These are phyloP conservation scores for Erannis defoliaria DNA, from an alignment of 2,888 invertebrate species.

Conservation along the genomic window DNA sequence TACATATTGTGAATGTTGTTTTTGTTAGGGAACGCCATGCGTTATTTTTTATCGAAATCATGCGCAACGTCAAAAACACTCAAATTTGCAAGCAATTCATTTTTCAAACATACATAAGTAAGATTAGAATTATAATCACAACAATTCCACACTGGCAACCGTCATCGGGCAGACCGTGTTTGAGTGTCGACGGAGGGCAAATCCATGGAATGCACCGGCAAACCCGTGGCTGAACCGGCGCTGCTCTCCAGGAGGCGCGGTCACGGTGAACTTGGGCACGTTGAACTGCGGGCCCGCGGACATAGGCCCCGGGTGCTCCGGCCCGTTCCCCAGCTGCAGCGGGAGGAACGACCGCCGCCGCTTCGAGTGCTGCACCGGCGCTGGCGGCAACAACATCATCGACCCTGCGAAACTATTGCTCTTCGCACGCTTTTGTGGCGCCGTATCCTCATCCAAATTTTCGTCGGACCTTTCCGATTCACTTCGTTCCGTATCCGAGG, in stretches of 20 bases:
- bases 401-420: conserved; percentile 80
- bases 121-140: conserved; percentile 52
- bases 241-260: conserved; percentile 84
- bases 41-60: conserved; percentile 20
- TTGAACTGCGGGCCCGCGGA: conserved; percentile 83
- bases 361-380: conserved; percentile 58
- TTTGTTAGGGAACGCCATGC: conserved; percentile 12
- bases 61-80: conserved; percentile 41
- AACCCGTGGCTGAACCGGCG: conserved; percentile 83
- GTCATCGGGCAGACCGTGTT: conserved; percentile 88
- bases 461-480: conserved; percentile 64
- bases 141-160: conserved; percentile 65
- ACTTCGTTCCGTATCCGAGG: conserved; percentile 73
- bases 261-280: conserved; percentile 84
- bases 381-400: conserved; percentile 68
- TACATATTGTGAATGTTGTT: not conserved
- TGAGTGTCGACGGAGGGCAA: conserved; percentile 89
- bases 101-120: conserved; percentile 34
- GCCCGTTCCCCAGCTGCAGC: conserved; percentile 76
- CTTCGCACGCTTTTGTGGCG: conserved; percentile 71
- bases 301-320: conserved; percentile 69
- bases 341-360: conserved; percentile 88
- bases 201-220: conserved; percentile 85
- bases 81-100: conserved; percentile 37
- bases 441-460: conserved; percentile 57